A percentile compares a stretch with the other conserved stretches of the same genome.
phyloP scores from a whole-genome alignment of 1,140 invertebrate species.

The Eupeodes corollae region DNA sequence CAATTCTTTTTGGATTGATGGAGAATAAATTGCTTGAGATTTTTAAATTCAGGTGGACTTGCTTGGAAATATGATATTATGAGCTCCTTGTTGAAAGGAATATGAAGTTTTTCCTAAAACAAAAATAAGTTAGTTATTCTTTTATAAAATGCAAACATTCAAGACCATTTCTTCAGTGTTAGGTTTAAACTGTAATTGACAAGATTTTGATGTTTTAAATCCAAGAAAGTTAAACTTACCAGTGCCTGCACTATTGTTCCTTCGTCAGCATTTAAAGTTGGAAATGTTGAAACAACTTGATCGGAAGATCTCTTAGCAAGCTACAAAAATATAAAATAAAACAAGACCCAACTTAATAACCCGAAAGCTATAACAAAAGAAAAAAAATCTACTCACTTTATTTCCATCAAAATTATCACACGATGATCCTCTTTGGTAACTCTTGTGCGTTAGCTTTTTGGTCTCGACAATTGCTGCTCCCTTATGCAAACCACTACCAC shows the following conservation, averaged over 20 bases:
- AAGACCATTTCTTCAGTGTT: too few species aligned
- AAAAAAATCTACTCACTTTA: constrained; percentile 10
- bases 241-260: constrained; percentile 28
- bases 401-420: constrained; percentile 26
- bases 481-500: background rate
- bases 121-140: background rate
- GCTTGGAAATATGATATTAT: constrained; percentile 20
- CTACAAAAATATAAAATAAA: constrained; percentile 5
- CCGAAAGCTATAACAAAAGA: too few species aligned
- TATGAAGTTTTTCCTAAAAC: constrained; percentile 21
- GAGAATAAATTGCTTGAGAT: constrained; percentile 24
- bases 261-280: constrained; percentile 23
- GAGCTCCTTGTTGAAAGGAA: constrained; percentile 22
- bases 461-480: background rate
- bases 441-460: too few species aligned
- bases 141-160: background rate
- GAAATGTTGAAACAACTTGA: constrained; percentile 13
- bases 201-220: too few species aligned
- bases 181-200: too few species aligned
- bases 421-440: constrained; percentile 21
- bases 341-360: background rate
- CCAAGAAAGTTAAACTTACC: constrained; percentile 1
- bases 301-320: constrained; percentile 23
- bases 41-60: constrained; percentile 4
- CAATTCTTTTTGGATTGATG: constrained; percentile 26